Conservation (phyloP, 2,888 invertebrate species). For the Lymantria dispar region DNA sequence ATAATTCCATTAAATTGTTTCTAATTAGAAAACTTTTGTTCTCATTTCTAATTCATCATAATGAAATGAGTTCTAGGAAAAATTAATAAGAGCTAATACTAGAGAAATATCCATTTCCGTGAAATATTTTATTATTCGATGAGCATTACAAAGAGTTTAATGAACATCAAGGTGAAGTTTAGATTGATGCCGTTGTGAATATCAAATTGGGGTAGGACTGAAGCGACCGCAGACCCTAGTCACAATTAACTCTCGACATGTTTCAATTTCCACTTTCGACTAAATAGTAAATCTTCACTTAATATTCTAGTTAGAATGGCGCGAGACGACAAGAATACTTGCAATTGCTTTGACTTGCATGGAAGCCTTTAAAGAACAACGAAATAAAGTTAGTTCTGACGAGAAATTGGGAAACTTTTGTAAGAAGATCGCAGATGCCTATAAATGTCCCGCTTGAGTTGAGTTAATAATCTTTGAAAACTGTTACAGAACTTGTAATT, state of each 20-base stretch:
- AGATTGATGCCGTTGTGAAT: constrained; percentile 35
- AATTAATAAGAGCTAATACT: constrained; percentile 9
- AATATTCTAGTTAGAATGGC: constrained; percentile 51
- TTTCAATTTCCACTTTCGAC: constrained; percentile 69
- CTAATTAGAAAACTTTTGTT: neutral
- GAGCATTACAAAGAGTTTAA: constrained; percentile 34
- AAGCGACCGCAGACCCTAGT: constrained; percentile 48
- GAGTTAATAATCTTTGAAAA: constrained; percentile 23
- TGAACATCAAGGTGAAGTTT: constrained; percentile 32
- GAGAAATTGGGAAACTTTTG: constrained; percentile 24
- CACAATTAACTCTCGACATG: constrained; percentile 73
- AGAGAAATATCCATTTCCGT: constrained; percentile 9
- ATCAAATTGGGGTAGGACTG: constrained; percentile 43
- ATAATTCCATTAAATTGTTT: neutral
- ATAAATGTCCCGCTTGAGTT: constrained; percentile 6
- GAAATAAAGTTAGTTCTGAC: constrained; percentile 20
- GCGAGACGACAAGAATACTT: constrained; percentile 36
- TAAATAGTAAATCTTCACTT: constrained; percentile 54
- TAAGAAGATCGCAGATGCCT: constrained; percentile 21
- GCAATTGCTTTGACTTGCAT: constrained; percentile 37
- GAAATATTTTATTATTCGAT: constrained; percentile 24
- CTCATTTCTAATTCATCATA: neutral
- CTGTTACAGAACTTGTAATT: constrained; percentile 26
- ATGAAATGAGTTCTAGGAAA: constrained; percentile 1
- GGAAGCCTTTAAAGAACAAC: constrained; percentile 30